Base-by-base conservation (phyloP, 2,888 invertebrate species). In the Lasioglossum marginatum region DNA sequence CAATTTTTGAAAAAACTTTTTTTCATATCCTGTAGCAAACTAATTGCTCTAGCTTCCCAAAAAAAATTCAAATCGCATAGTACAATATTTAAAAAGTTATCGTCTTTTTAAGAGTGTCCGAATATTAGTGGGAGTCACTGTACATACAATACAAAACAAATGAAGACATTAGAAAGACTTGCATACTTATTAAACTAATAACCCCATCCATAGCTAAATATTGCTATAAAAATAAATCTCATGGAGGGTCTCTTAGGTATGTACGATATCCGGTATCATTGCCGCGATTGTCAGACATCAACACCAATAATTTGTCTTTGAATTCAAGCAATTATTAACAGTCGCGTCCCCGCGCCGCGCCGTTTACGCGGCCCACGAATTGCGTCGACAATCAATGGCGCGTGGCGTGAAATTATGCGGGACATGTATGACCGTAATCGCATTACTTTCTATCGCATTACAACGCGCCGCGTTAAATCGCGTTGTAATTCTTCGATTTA, bases 361-460 rank as follows among this genome's bases (percentile, higher is more conserved):
- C 37, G 45, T 76, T 70, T 48, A 57, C 77, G 72, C 40, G 34
- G 45, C 1, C 31, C 52, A 37, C 14, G 73, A 23, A 27, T 27
- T 74, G 63, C 71, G 70, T 23, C 37, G 52, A 2, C 48, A 70
- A 63, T 71, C 75, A 79, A 75, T 75, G 84, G 77, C 77, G 66
- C 82, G 76, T 73, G 79, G 52, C 72, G 66, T 23, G 63, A 79
- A 85, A 83, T 85, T 83, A 85, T 73, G 83, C 57, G 76, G 40
- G 45, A 31, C 76, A 23, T 74, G 48, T 52, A 83, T 76, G 79
- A 73, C 72, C 72, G 85, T 85, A 85, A 85, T 83, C 71, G 63
- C 57, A 73, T 85, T 83, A 77, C 37, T 79, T 76, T 83, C 83
- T 79, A 79, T 81, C 63, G 57, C 16, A 73, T 84, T 84, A 77